Conservation (phyloP, 1,140 invertebrate species). For the Stegodyphus dumicola region DNA sequence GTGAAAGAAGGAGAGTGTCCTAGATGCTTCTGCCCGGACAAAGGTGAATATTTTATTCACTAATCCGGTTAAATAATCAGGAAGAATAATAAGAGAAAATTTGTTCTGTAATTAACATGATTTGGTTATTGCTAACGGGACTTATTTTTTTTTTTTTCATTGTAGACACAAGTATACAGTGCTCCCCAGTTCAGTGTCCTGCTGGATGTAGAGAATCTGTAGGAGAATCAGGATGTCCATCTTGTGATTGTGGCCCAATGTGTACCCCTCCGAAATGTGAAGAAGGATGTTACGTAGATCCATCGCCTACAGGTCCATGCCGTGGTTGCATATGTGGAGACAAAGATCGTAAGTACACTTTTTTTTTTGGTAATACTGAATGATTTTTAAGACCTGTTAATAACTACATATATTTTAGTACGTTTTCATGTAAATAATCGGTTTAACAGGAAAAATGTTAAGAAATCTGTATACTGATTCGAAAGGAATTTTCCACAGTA, state of each 20-base stretch:
- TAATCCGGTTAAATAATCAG: neutral
- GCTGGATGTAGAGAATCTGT: conserved; percentile 1
- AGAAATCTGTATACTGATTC: no score
- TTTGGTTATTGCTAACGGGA: no score
- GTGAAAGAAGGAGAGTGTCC: conserved; percentile 40
- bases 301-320: conserved; percentile 1
- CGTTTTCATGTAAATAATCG: no score
- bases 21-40: neutral
- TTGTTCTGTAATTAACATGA: no score
- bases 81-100: no score
- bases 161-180: conserved; percentile 1
- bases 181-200: conserved; percentile 37
- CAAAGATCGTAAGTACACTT: conserved; percentile 20
- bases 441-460: no score
- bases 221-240: conserved; percentile 22
- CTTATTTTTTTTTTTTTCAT: no score
- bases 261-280: conserved; percentile 49
- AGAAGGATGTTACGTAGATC: conserved; percentile 28
- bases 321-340: conserved; percentile 25
- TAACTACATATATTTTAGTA: no score
- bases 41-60: neutral
- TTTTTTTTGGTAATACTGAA: neutral
- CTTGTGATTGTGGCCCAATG: conserved; percentile 16
- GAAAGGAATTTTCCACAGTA: no score
- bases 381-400: no score